These are phyloP conservation scores for Bolinopsis microptera DNA, from an alignment of 37 sponge, comb jelly and placozoan genomes.

Conservation along the genomic window DNA sequence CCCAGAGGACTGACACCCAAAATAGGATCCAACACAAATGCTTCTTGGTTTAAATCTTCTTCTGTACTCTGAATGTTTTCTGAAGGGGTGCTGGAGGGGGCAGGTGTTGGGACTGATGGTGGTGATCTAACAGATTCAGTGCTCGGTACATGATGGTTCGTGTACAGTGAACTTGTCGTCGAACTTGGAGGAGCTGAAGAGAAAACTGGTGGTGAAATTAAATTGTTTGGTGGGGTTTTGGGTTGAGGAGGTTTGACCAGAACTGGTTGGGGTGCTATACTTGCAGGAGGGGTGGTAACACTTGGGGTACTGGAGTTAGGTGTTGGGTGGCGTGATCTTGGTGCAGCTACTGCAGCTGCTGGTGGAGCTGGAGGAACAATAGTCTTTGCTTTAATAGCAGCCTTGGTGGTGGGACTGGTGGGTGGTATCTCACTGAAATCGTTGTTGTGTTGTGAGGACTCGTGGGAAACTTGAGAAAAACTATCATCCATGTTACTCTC, in stretches of 20 bases:
- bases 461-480: constrained; percentile 33
- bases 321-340: constrained; percentile 22
- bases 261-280: not conserved
- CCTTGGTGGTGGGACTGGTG: not conserved
- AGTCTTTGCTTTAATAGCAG: not conserved
- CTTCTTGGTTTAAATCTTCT: not conserved
- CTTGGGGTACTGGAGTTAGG: not conserved
- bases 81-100: not conserved
- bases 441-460: constrained; percentile 7
- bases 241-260: not conserved
- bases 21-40: constrained; percentile 74
- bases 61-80: not conserved
- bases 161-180: constrained; percentile 43
- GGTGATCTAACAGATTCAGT: constrained; percentile 22
- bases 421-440: constrained; percentile 8
- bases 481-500: constrained; percentile 23
- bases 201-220: constrained; percentile 47
- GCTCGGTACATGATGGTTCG: constrained; percentile 12
- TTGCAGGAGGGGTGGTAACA: not conserved
- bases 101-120: not conserved
- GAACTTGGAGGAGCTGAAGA: not conserved
- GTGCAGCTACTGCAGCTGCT: not conserved
- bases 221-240: constrained; percentile 29
- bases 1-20: constrained; percentile 95
- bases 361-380: too few relatives aligned